Base-by-base conservation (phyloP, 1,140 invertebrate genomes). In the Trigoniulus corallinus region DNA sequence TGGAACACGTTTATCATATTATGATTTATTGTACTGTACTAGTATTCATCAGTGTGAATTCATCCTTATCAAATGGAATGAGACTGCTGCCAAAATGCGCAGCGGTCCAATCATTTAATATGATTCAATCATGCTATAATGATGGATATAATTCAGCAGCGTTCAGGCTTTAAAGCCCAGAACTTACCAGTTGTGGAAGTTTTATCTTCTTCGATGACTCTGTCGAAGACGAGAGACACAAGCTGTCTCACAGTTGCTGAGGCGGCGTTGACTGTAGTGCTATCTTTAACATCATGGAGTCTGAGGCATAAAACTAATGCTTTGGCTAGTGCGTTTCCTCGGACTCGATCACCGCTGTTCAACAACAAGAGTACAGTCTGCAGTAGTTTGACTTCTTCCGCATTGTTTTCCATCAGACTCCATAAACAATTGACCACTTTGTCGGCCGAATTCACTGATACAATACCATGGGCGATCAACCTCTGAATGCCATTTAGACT, bases 191-290 rank as follows among this genome's bases (percentile, higher is more conserved):
- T 51, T 18, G 48, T 47, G 27, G 43, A 12, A 12, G 50, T 48
- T 18, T 60, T 51, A 56, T 75, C 71, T 57, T 76, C 74, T n/a
- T 66, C 63, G 25, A 89, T 73, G 15, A 94, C 89, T 51, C 94
- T 71, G 65, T 98, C 95, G 74, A 97, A 98, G 0, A 98, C 89
- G 41, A 91, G 71, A 40, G 88, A 88, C n/a, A 97, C 91, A 41
- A 98, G 69, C 64, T 98, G 95, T 42, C 94, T 72, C 2, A 98
- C 88, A 23, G 93, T 96, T 12, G 95, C 95, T 24, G 91, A 91
- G 2, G 94, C 93, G 41, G 93, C 94, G 64, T 97, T 97, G 25
- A 89, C 88, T 40, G 89, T 93, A 50, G 85, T 91, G 22, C 81
- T 77, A 72, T 97, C 83, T 72, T 94, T 88, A 4, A 86, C 81